Conservation (phyloP, 2,888 invertebrate species). For the Synergus gifuensis region DNA sequence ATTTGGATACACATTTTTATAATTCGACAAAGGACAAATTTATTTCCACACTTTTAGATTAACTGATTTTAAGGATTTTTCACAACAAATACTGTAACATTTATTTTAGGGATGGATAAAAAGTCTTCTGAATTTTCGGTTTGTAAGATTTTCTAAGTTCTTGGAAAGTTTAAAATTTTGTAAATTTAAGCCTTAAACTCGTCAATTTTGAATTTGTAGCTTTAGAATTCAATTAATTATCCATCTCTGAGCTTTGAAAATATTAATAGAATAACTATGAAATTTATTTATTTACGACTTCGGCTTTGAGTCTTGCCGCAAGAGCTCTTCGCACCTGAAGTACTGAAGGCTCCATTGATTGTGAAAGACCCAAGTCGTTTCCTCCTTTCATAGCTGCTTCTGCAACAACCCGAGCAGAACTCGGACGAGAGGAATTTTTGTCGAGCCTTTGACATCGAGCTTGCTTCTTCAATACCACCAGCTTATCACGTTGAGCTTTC, state of each 20-base stretch:
- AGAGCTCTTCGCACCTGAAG: conserved; percentile 90
- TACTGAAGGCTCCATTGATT: conserved; percentile 78
- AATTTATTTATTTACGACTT: conserved; percentile 85
- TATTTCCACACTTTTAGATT: not conserved
- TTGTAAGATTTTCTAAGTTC: not conserved
- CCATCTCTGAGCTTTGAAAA: not conserved
- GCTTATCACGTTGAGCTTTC: conserved; percentile 92
- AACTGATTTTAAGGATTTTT: not conserved
- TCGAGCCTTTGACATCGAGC: conserved; percentile 90
- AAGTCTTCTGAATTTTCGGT: conserved; percentile 19
- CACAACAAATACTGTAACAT: not conserved
- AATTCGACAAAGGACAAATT: not conserved
- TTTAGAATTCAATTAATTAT: not conserved
- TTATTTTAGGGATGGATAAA: conserved; percentile 6
- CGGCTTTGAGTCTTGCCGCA: conserved; percentile 90
- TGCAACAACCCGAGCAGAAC: conserved; percentile 70
- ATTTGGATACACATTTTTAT: conserved; percentile 6
- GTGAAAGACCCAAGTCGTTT: conserved; percentile 64
- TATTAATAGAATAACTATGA: not conserved
- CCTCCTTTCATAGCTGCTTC: conserved; percentile 73
- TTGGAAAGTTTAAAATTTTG: not conserved
- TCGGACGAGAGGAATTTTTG: conserved; percentile 79
- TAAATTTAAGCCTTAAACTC: too few species aligned
- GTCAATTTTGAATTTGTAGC: too few species aligned
- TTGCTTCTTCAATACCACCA: conserved; percentile 92